Percentiles rank a stretch among this genome's conserved stretches.
Evolutionary conservation across 2,888 invertebrate genomes (phyloP).

Genomic region (Sabellastarte sp.): DNA sequence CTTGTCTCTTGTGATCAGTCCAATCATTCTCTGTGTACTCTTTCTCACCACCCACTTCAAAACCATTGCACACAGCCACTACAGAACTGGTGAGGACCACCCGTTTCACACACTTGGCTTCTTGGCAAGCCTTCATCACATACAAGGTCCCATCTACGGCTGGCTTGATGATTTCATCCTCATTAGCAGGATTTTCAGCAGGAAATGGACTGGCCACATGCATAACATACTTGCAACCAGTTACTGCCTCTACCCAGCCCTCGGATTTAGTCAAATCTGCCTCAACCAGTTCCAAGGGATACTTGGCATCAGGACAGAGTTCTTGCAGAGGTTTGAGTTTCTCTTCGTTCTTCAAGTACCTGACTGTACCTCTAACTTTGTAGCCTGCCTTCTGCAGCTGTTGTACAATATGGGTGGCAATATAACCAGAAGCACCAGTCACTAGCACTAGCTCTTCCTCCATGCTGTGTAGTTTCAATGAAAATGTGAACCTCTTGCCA

Average conservation of each 20-base stretch:
- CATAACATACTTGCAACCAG: too few species aligned
- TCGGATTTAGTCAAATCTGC: slow-evolving; percentile 62
- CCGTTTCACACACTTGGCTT: slow-evolving; percentile 57
- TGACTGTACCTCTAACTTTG: slow-evolving; percentile 62
- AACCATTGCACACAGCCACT: slow-evolving; percentile 52
- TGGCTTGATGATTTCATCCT: slow-evolving; percentile 58
- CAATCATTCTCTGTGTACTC: background rate
- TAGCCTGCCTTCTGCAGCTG: slow-evolving; percentile 61
- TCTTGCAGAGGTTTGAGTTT: slow-evolving; percentile 52
- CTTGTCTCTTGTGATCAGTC: background rate
- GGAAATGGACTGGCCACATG: too few species aligned
- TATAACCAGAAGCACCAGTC: slow-evolving; percentile 63
- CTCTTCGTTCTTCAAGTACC: slow-evolving; percentile 55
- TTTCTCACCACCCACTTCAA: background rate
- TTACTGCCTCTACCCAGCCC: too few species aligned
- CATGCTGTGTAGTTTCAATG: too few species aligned
- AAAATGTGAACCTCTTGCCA: too few species aligned
- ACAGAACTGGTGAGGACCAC: slow-evolving; percentile 63
- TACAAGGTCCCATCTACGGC: slow-evolving; percentile 62
- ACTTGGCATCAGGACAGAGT: slow-evolving; percentile 55
- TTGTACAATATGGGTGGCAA: slow-evolving; percentile 62
- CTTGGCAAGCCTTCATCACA: slow-evolving; percentile 60
- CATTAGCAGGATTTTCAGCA: slow-evolving; percentile 55
- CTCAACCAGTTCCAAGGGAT: slow-evolving; percentile 61
- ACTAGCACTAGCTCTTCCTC: too few species aligned